Evolutionary conservation across 2,888 invertebrate species (phyloP).

Genomic region (Mylabris sibirica): DNA sequence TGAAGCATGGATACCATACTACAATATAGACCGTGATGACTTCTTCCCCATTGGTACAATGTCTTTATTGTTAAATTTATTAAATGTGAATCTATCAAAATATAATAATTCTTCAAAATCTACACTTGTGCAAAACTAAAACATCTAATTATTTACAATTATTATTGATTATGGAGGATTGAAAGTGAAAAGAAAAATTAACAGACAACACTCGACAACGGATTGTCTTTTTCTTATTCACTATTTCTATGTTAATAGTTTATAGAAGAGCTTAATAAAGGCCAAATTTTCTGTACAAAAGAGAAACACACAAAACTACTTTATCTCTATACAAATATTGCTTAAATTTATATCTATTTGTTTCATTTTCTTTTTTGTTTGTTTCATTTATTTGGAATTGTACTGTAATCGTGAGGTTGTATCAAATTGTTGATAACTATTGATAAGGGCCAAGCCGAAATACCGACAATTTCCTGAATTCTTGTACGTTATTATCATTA

Average conservation of each 20-base stretch:
- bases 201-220: background rate
- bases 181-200: background rate
- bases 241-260: background rate
- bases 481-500: background rate
- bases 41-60: slow-evolving; percentile 25
- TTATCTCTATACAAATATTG: background rate
- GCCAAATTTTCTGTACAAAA: background rate
- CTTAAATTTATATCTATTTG: background rate
- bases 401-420: slow-evolving; percentile 5
- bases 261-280: background rate
- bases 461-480: background rate
- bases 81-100: slow-evolving; percentile 38
- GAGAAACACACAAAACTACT: background rate
- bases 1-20: slow-evolving; percentile 35
- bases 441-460: background rate
- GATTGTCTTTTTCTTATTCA: slow-evolving; percentile 17
- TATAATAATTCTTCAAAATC: slow-evolving; percentile 22
- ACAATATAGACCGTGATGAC: slow-evolving; percentile 32
- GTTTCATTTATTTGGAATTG: slow-evolving; percentile 8
- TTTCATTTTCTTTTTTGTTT: no score
- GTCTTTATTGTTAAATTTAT: slow-evolving; percentile 35
- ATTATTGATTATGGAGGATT: slow-evolving; percentile 7
- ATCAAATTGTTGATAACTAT: background rate
- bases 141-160: slow-evolving; percentile 34
- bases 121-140: slow-evolving; percentile 31